Base-by-base conservation (phyloP, 1,140 invertebrate species). In the Leptopilina clavipes region DNA sequence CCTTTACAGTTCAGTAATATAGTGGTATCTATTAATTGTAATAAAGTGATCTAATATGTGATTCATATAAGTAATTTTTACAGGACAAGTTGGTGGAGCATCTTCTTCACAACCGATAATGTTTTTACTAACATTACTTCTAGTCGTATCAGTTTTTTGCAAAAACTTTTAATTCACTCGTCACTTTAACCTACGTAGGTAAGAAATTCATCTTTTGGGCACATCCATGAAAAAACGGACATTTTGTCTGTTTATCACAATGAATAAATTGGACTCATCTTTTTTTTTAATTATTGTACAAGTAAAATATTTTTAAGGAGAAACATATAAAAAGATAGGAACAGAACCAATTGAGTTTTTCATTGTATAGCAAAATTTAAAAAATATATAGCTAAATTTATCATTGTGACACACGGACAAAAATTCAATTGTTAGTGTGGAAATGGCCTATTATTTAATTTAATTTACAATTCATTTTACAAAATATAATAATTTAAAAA, bases 141-240 rank as follows among this genome's bases (percentile, higher is more conserved):
- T 65, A 65, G 59, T 65, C 59, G 25, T 65, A 12, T 65, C 59
- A 25, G 9, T 31, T 6, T n/a, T 31, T 31, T 65, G 2, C 19
- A 65, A 31, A 65, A 65, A 31, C 31, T 3, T 65, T 11, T 65
- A 65, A 65, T 31, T 31, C 22, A 5, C 22, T 5, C 56, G 10
- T 12, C 56, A 25, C 9, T 65, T 65, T 31, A 37, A 65, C 3
- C 59, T n/a, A 65, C 22, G 25, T 65, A 65, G 59, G 59, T 65
- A 22, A 65, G 59, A 14, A 31, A 14, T 65, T 0, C 1, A 54
- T 10, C n/a, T n/a, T n/a, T n/a, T n/a, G n/a, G n/a, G n/a, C n/a
- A n/a, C n/a, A n/a, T n/a, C n/a, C n/a, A n/a, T n/a, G n/a, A n/a
- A n/a, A n/a, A n/a, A n/a, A n/a, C n/a, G n/a, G n/a, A n/a, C n/a